Base-by-base conservation (phyloP, 2,888 invertebrate genomes). In the Archips xylosteana region DNA sequence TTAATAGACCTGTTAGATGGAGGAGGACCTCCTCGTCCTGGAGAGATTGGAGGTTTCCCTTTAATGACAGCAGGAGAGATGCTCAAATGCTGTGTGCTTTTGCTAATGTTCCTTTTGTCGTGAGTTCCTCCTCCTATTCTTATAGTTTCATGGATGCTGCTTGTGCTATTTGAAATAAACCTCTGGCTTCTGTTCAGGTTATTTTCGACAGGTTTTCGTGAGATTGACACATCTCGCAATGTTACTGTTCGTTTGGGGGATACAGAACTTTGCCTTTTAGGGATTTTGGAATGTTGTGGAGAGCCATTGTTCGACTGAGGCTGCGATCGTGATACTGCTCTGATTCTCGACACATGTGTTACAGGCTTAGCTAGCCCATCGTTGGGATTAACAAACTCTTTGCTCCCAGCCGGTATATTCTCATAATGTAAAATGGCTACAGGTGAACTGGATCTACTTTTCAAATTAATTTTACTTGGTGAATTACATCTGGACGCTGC, bases 41-140 rank as follows among this genome's bases (percentile, higher is more conserved):
- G 94, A 51, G 94, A 94, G 68, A 92, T 94, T 13, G 95, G 94
- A 61, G 94, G 94, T 79, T 94, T 95, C 0, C 92, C 90, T 83
- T 87, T 92, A n/a, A 94, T 89, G 75, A 85, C 85, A 54, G 89
- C 81, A 1, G 92, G 91, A 32, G 90, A 82, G 74, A 93, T 87
- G 23, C 82, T 87, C 51, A 95, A 81, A 77, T 91, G 86, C 75
- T 94, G 94, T 74, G 88, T 90, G 76, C 94, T 94, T 81, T 93
- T 93, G 78, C 90, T 92, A 67, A 87, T 86, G 34, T 78, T 82
- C 80, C 91, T 84, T 80, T 90, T 94, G 66, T 94, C 92, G 71
- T 94, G 91, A 49, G 87, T 88, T 75, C 87, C 87, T 75, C 92
- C 90, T 2, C 92, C 94, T 71, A 93, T 85, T 76, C 83, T 90